These are phyloP conservation scores for Thecocarcelia acutangulata DNA, from an alignment of 2,888 invertebrate species.

Conservation along the genomic window DNA sequence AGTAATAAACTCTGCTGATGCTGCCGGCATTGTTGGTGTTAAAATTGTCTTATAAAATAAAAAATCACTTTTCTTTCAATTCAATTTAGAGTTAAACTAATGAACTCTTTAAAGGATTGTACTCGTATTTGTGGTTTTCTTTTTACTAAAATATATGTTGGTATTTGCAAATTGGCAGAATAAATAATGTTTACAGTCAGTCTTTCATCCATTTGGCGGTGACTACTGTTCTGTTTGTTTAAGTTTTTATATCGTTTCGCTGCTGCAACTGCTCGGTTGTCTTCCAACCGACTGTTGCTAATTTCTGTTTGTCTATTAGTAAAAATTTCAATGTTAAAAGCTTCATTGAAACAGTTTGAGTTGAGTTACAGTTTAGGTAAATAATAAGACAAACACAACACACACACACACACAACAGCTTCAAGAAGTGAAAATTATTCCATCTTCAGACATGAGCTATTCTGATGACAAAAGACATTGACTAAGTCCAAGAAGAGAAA, in stretches of 20 bases:
- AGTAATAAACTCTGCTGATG: not conserved
- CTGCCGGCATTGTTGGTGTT: conserved; percentile 59
- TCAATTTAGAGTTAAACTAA: conserved; percentile 72
- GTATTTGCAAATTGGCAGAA: conserved; percentile 77
- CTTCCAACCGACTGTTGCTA: conserved; percentile 64
- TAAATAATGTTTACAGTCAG: conserved; percentile 76
- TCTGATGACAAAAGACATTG: conserved; percentile 65
- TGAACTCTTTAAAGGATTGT: conserved; percentile 73
- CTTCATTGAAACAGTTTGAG: conserved; percentile 63
- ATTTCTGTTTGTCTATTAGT: conserved; percentile 68
- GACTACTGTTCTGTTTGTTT: conserved; percentile 62
- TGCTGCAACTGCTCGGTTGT: conserved; percentile 26
- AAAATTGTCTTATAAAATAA: conserved; percentile 64
- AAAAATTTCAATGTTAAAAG: conserved; percentile 65
- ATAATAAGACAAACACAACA: conserved; percentile 33
- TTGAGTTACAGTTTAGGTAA: conserved; percentile 46
- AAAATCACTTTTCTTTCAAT: conserved; percentile 63
- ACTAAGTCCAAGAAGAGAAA: conserved; percentile 18
- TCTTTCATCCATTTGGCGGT: conserved; percentile 66
- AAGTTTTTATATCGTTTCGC: conserved; percentile 28
- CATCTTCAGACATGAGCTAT: conserved; percentile 52
- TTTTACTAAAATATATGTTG: conserved; percentile 35
- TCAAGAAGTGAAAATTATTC: conserved; percentile 44
- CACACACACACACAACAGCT: not conserved
- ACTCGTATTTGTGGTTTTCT: not conserved